Evolutionary conservation across 2,113 vertebrate genomes (phyloP), one percentile per base, ranked within the genome.

Genomic region (Mastomys natalensis): DNA sequence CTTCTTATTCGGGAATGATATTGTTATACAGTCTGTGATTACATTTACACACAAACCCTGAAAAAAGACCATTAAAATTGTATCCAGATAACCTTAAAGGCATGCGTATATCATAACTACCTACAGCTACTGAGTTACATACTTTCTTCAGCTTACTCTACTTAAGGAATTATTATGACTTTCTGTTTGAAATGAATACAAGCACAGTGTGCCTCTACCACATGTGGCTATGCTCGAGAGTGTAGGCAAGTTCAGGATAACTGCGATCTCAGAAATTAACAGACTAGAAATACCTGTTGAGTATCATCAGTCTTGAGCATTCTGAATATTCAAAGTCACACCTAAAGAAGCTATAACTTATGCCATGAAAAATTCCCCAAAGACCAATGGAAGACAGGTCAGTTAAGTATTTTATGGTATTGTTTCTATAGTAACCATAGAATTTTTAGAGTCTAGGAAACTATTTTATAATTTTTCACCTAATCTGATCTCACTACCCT

Each of bases 61-160:
- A 4, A 92, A 90, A 96, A 77, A 91, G 43, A n/a, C 48, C 31
- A 90, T 89, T 29, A 95, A 95, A 94, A 96, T 86, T 58, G 55
- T 81, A 86, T 89, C 74, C 31, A 91, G 72, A 87, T 76, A 70
- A 43, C 22, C 53, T 92, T 86, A 87, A 88, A 64, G 64, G 6
- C 60, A 95, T 37, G 31, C 13, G 60, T 16, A 58, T 7, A 37
- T 66, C 81, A 0, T n/a, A 90, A 87, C 4, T 68, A 89, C 37
- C 19, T 93, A 66, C 0, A 72, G 55, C 17, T 93, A 91, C 90
- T 15, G 31, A 92, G 92, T n/a, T 70, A 94, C 15, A 34, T 40
- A 90, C 3, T 94, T 5, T 78, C 66, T 95, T 95, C 17, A n/a
- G 81, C 31, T 89, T 95, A 85, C 0, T 31, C 60, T 76, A 87